Evolutionary conservation across 1,140 invertebrate genomes (phyloP).

Genomic region (Formica exsecta): DNA sequence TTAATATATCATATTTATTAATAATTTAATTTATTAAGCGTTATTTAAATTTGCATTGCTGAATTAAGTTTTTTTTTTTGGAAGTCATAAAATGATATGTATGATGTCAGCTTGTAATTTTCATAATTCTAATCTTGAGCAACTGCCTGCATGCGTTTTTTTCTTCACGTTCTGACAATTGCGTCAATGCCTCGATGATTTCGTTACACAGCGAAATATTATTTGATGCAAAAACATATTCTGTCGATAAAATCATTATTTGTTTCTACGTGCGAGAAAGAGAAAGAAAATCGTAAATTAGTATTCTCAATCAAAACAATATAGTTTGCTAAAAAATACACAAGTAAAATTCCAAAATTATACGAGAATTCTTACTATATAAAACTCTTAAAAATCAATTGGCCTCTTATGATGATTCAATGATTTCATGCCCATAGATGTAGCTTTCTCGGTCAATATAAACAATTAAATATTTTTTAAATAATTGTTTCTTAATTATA

Average conservation of each 20-base stretch:
- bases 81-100: background rate
- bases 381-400: no score
- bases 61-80: background rate
- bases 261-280: background rate
- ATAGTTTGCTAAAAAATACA: background rate
- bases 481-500: no score
- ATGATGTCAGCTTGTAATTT: conserved; percentile 10
- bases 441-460: no score
- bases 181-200: conserved; percentile 35
- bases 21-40: conserved; percentile 5
- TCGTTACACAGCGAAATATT: conserved; percentile 16
- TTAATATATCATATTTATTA: background rate
- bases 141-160: conserved; percentile 6
- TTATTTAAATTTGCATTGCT: background rate
- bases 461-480: no score
- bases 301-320: background rate
- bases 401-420: no score
- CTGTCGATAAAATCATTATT: conserved; percentile 13
- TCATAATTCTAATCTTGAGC: background rate
- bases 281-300: background rate
- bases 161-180: conserved; percentile 8
- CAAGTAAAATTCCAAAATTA: background rate
- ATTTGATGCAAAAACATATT: conserved; percentile 21
- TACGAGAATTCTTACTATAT: no score
- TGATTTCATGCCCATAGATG: no score